Conservation (phyloP, 2,113 vertebrate genomes). For the Tinamus guttatus region DNA sequence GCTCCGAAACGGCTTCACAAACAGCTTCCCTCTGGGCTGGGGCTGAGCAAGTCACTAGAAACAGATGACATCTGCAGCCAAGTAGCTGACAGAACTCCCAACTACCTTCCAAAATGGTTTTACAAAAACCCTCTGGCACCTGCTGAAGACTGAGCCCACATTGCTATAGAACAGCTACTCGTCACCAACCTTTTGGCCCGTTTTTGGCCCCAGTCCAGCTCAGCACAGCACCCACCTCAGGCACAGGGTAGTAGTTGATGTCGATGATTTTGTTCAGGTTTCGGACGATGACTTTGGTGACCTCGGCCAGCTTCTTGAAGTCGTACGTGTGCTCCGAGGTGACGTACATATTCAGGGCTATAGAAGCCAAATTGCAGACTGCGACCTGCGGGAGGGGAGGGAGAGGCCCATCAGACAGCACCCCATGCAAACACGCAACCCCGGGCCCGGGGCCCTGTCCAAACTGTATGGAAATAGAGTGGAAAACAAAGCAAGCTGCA, state of each 20-base stretch:
- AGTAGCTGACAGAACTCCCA: rapidly evolving
- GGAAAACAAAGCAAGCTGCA: too few relatives aligned
- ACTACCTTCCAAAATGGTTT: too few relatives aligned
- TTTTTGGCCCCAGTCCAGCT: rapidly evolving
- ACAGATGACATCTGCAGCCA: neutral
- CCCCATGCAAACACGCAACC: neutral
- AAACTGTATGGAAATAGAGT: neutral
- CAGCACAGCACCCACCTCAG: slow-evolving; percentile 81
- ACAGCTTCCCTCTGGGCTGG: neutral
- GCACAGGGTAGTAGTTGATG: slow-evolving; percentile 95
- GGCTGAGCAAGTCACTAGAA: neutral
- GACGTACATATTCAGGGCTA: slow-evolving; percentile 97
- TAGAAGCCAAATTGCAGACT: slow-evolving; percentile 94
- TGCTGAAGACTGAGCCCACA: neutral
- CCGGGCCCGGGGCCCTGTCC: too few relatives aligned
- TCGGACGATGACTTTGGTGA: slow-evolving; percentile 91
- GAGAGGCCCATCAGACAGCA: neutral
- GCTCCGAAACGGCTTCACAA: neutral
- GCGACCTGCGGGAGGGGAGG: slow-evolving; percentile 80
- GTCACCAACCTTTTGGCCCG: rapidly evolving
- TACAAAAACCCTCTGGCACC: rapidly evolving
- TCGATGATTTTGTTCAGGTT: slow-evolving; percentile 98
- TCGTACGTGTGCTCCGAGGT: slow-evolving; percentile 89
- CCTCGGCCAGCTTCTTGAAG: slow-evolving; percentile 89
- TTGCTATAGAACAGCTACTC: neutral